Percentiles rank a stretch among this genome's conserved stretches.
Evolutionary conservation across 2,113 vertebrate species (phyloP).

Genomic region (Delphinus delphis): DNA sequence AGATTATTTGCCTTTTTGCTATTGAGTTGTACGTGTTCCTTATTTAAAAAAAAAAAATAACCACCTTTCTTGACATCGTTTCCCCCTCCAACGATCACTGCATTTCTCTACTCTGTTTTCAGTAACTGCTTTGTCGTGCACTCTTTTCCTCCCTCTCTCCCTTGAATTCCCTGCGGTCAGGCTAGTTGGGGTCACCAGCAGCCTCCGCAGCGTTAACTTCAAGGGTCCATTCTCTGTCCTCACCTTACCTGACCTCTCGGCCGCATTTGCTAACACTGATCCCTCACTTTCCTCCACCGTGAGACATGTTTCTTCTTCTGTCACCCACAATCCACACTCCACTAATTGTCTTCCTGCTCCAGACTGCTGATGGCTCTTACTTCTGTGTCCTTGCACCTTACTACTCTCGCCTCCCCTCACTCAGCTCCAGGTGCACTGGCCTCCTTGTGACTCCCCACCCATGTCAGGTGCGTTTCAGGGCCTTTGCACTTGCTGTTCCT

Average conservation of each 20-base stretch:
- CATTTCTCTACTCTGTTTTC: background rate
- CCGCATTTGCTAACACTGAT: fast-evolving
- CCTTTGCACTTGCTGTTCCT: background rate
- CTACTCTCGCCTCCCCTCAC: background rate
- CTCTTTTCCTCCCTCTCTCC: background rate
- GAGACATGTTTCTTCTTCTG: background rate
- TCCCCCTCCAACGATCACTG: background rate
- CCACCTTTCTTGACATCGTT: background rate
- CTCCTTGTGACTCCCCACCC: background rate
- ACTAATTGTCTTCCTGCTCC: background rate
- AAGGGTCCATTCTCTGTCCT: background rate
- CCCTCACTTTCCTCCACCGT: background rate
- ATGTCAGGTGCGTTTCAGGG: background rate
- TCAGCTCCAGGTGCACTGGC: background rate
- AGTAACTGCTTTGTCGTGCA: background rate
- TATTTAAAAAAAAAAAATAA: no score
- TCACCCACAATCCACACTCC: background rate
- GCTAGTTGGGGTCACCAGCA: background rate
- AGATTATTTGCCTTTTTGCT: background rate
- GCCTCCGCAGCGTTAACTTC: background rate
- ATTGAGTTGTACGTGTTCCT: background rate
- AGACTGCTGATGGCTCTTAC: background rate
- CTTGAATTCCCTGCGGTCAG: background rate
- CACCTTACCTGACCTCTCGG: background rate
- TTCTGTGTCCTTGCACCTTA: background rate